Conservation (phyloP, 2,113 vertebrate species). For the Ginglymostoma cirratum region DNA sequence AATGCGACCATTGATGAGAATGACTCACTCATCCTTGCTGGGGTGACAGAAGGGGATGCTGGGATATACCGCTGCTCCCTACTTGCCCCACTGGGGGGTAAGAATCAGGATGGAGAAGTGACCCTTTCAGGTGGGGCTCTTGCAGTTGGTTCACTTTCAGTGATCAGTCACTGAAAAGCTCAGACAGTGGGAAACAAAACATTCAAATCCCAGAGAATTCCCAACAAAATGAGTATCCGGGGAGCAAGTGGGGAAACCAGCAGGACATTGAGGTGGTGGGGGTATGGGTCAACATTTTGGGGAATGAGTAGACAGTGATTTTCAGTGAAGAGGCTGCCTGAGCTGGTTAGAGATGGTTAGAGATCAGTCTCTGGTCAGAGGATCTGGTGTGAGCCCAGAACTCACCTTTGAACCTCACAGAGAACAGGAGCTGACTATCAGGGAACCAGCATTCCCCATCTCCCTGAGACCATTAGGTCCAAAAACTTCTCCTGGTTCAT, state of each 20-base stretch:
- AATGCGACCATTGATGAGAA: background rate
- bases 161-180: background rate
- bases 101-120: background rate
- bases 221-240: background rate
- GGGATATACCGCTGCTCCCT: background rate
- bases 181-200: background rate
- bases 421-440: background rate
- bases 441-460: background rate
- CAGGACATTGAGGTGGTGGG: background rate
- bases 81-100: background rate
- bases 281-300: background rate
- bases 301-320: background rate
- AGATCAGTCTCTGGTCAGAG: background rate
- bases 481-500: background rate
- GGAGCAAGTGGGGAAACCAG: background rate
- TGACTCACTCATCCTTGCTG: background rate
- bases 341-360: background rate
- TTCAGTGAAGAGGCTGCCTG: background rate
- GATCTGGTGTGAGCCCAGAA: background rate
- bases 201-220: background rate
- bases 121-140: background rate
- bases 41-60: background rate
- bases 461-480: too few species aligned
- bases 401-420: background rate
- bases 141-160: background rate